phyloP scores from a whole-genome alignment of 2,113 vertebrate genomes.

The Coptodon rendalli region DNA sequence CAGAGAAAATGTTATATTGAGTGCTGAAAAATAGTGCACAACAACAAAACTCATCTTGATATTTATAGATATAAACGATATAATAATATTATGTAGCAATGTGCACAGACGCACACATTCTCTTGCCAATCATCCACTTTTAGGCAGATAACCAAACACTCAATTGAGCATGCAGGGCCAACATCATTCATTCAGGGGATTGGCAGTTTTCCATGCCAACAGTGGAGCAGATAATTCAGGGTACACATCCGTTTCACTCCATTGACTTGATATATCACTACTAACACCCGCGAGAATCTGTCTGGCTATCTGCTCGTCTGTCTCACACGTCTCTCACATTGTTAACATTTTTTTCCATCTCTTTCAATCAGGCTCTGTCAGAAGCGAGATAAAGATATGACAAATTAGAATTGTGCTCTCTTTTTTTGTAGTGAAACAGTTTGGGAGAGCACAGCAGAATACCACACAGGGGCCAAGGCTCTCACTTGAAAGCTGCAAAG shows the following conservation, averaged over 20 bases:
- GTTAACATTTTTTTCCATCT: background rate
- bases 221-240: conserved; percentile 5
- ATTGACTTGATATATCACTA: background rate
- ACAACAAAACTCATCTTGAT: background rate
- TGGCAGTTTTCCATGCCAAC: conserved; percentile 6
- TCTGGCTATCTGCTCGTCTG: background rate
- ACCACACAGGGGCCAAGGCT: background rate
- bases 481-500: background rate
- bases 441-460: background rate
- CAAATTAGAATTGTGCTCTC: background rate
- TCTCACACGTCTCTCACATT: background rate
- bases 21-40: background rate
- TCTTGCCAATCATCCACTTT: background rate
- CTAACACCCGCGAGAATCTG: background rate
- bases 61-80: background rate
- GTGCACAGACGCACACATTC: background rate
- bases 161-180: background rate
- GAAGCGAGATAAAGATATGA: background rate
- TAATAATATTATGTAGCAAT: background rate
- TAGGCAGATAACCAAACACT: background rate
- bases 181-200: background rate
- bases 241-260: background rate
- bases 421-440: background rate
- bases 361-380: background rate
- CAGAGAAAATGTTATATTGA: background rate